phyloP scores from a whole-genome alignment of 2,113 vertebrate genomes.

The Anthoscopus minutus region DNA sequence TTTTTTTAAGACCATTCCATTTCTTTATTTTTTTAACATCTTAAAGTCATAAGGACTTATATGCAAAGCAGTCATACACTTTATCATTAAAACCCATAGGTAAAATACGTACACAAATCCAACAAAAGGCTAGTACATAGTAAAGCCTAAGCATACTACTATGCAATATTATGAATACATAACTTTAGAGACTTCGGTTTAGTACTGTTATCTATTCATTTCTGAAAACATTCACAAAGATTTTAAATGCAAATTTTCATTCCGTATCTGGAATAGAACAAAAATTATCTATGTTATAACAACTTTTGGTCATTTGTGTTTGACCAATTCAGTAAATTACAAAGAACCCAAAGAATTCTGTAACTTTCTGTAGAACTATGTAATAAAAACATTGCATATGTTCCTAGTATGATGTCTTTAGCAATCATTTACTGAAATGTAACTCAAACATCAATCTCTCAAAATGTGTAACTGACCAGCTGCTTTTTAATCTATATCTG shows the following conservation, averaged over 20 bases:
- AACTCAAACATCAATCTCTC: slow-evolving; percentile 79
- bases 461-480: slow-evolving; percentile 72
- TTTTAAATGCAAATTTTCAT: slow-evolving; percentile 81
- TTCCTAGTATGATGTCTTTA: slow-evolving; percentile 79
- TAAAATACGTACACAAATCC: slow-evolving; percentile 98
- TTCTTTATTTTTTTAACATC: slow-evolving; percentile 94
- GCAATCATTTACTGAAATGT: slow-evolving; percentile 83
- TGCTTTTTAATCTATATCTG: slow-evolving; percentile 71
- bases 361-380: slow-evolving; percentile 76
- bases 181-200: slow-evolving; percentile 76
- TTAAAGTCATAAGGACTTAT: slow-evolving; percentile 86
- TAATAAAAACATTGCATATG: slow-evolving; percentile 85
- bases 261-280: slow-evolving; percentile 78
- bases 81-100: slow-evolving; percentile 91
- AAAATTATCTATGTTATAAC: slow-evolving; percentile 80
- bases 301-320: slow-evolving; percentile 75
- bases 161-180: slow-evolving; percentile 84
- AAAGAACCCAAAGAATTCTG: slow-evolving; percentile 78
- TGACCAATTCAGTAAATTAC: slow-evolving; percentile 78
- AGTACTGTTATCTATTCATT: slow-evolving; percentile 79
- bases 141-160: slow-evolving; percentile 87
- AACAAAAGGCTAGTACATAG: slow-evolving; percentile 87
- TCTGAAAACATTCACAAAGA: slow-evolving; percentile 81
- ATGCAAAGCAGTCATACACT: slow-evolving; percentile 95
- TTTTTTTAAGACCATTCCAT: slow-evolving; percentile 88